A percentile compares a stretch with the other conserved stretches of the same genome.
These are phyloP conservation scores for Carettochelys insculpta DNA, from an alignment of 2,113 vertebrate species.

Conservation along the genomic window DNA sequence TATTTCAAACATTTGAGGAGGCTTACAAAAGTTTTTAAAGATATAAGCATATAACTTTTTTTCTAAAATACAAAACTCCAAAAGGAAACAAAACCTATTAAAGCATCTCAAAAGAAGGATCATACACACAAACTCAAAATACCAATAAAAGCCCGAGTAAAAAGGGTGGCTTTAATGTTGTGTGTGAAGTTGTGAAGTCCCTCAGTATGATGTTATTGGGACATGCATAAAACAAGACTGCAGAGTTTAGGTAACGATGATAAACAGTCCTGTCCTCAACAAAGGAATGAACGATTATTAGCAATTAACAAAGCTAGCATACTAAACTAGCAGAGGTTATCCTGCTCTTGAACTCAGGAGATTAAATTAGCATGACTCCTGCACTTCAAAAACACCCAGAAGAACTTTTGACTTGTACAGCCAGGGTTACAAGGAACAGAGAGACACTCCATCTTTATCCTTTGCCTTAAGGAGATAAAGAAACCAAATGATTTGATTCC, in stretches of 20 bases:
- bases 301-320: background rate
- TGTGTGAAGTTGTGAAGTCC: background rate
- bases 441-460: background rate
- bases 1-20: too few relatives aligned
- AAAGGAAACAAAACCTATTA: too few relatives aligned
- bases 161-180: background rate
- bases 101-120: too few relatives aligned
- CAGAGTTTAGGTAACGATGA: background rate
- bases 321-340: background rate
- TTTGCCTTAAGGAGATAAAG: background rate
- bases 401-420: background rate
- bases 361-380: background rate
- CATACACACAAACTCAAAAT: too few relatives aligned
- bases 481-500: background rate
- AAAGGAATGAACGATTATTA: background rate
- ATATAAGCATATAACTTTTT: too few relatives aligned
- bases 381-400: background rate
- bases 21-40: too few relatives aligned
- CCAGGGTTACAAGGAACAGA: background rate
- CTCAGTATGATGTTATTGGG: background rate
- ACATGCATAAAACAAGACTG: background rate
- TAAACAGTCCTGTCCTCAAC: background rate
- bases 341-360: background rate
- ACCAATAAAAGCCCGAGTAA: too few relatives aligned
- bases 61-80: too few relatives aligned